Evolutionary conservation across 2,888 invertebrate genomes (phyloP), one percentile per base, ranked within the genome.

Genomic region (Nomada fabriciana): DNA sequence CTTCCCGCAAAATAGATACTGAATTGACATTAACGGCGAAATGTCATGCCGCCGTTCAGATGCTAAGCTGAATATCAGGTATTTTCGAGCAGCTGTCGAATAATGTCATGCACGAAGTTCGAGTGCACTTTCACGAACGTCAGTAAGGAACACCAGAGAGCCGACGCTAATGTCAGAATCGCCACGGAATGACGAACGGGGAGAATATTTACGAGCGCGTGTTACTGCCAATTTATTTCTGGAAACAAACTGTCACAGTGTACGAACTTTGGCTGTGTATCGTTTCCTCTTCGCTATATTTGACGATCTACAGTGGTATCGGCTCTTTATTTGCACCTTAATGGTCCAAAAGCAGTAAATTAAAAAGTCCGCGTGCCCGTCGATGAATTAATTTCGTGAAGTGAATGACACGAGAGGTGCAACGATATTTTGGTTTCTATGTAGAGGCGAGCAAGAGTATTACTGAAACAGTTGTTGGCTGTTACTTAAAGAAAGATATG

Each of bases 131-230:
- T 25, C 64, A 18, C 9, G 61, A 42, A 23, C 7, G 43, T 23
- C 7, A 10, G 20, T 1, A 25, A 0, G 15, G 43, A 53, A 23
- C 53, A 53, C 78, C 72, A 55, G 1, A 20, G 10, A 80, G 53
- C 36, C 36, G 36, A 36, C 36, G 36, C 36, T 36, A 87, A 77
- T 74, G 82, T 70, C 74, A 82, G 72, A 50, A 61, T 29, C 72
- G n/a, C 18, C 60, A 7, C 11, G 18, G 64, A 73, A 69, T 18
- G 18, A 13, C 20, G 29, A 0, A 53, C 76, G 25, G 60, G 36
- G 18, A 25, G 63, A 60, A 84, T 89, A 89, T 88, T 90, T 90
- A 88, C 84, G 88, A 88, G 82, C 81, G 13, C 20, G 55, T 68
- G 57, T 73, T 25, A 23, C 25, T 42, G 11, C 15, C 63, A 88